Evolutionary conservation across 2,888 invertebrate species (phyloP).

Genomic region (Harmothoe impar): DNA sequence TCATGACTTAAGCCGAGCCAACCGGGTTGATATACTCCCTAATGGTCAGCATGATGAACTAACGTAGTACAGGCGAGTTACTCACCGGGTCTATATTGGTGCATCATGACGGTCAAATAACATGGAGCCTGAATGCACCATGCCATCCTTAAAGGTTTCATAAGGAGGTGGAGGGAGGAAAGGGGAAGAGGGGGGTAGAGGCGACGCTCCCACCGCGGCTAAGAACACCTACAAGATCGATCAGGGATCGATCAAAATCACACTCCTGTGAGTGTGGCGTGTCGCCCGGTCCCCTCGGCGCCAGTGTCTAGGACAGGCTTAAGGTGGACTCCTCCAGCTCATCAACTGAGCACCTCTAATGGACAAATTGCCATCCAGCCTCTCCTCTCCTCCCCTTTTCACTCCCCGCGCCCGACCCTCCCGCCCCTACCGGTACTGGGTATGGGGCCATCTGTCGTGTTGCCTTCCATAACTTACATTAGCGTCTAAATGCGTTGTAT

Average conservation of each 20-base stretch:
- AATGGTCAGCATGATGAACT: no score
- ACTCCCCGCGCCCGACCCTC: no score
- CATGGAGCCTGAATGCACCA: no score
- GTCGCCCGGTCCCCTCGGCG: neutral
- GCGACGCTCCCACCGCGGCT: neutral
- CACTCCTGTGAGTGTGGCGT: slow-evolving; percentile 7
- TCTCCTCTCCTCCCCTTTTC: neutral
- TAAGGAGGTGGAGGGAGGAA: neutral
- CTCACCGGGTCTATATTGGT: no score
- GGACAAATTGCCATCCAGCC: neutral
- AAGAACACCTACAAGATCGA: slow-evolving; percentile 43
- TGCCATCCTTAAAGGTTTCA: no score
- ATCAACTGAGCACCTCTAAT: neutral
- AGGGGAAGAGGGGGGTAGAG: neutral
- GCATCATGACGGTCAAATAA: no score
- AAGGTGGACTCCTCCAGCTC: neutral
- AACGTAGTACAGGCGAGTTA: no score
- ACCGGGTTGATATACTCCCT: no score
- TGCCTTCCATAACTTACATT: neutral
- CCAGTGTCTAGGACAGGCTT: neutral
- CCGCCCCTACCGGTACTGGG: no score
- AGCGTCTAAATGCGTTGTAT: no score
- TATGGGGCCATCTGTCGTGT: neutral
- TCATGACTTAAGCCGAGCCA: no score
- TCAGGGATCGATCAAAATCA: slow-evolving; percentile 30